Conservation (phyloP, 2,113 vertebrate species). For the Leucopsar rothschildi region DNA sequence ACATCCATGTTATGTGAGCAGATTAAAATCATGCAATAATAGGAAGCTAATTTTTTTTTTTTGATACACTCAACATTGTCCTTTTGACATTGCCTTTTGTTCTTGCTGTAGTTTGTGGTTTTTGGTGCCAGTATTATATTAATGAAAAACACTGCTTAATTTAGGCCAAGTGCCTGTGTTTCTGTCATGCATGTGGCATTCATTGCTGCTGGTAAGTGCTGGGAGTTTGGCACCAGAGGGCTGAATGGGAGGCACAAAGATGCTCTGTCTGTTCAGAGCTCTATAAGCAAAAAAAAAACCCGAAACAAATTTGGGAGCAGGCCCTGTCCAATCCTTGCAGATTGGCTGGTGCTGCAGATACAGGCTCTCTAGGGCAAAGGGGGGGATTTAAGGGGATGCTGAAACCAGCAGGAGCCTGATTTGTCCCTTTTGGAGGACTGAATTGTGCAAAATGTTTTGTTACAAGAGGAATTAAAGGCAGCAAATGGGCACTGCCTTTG, state of each 20-base stretch:
- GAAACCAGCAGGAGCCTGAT: neutral
- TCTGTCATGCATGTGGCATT: conserved; percentile 26
- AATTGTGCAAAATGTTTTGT: neutral
- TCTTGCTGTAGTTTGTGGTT: neutral
- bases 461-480: neutral
- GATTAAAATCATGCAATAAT: neutral
- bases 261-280: neutral
- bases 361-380: neutral
- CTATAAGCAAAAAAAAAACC: neutral
- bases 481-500: neutral
- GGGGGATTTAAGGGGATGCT: neutral
- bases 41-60: neutral
- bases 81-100: conserved; percentile 45
- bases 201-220: conserved; percentile 10
- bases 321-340: neutral
- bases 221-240: neutral
- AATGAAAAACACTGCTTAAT: conserved; percentile 23
- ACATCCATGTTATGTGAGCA: accelerated
- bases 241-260: neutral
- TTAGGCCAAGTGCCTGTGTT: neutral
- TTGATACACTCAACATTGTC: neutral
- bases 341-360: neutral
- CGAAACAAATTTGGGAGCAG: neutral
- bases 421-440: neutral
- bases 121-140: conserved; percentile 1